A percentile compares a stretch with the other conserved stretches of the same genome.
These are phyloP conservation scores for Sclerurus mexicanus DNA, from an alignment of 2,113 vertebrate genomes.

Conservation along the genomic window DNA sequence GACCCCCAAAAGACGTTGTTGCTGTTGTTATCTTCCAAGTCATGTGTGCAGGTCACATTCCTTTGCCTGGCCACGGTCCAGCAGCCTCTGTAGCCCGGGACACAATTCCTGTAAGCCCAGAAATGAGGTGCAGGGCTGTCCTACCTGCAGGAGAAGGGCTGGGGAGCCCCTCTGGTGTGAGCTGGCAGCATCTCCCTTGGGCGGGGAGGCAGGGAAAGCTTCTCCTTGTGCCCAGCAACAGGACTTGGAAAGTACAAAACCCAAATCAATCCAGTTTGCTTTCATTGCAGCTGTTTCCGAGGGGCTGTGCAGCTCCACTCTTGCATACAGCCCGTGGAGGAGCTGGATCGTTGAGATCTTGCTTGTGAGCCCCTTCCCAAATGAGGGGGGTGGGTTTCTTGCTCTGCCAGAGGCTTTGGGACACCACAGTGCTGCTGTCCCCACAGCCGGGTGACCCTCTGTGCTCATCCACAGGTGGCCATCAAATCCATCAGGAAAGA, in stretches of 20 bases:
- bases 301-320: neutral
- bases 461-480: conserved; percentile 79
- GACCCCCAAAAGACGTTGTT: neutral
- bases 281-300: neutral
- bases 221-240: neutral
- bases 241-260: neutral
- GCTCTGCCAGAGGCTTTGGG: neutral
- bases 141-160: neutral
- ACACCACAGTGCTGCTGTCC: neutral
- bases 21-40: neutral
- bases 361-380: neutral
- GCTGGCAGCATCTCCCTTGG: neutral
- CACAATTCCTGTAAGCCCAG: neutral
- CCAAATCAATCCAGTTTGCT: accelerated
- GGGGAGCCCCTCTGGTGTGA: neutral
- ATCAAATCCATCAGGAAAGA: conserved; percentile 97
- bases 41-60: neutral
- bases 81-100: neutral
- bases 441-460: neutral
- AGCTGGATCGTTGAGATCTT: accelerated
- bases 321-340: accelerated
- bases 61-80: neutral
- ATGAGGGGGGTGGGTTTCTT: neutral
- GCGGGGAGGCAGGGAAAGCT: accelerated
- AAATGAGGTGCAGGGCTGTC: neutral